Evolutionary conservation across 2,113 vertebrate species (phyloP), one percentile per base, ranked within the genome.

Genomic region (Herpetotheres cachinnans): DNA sequence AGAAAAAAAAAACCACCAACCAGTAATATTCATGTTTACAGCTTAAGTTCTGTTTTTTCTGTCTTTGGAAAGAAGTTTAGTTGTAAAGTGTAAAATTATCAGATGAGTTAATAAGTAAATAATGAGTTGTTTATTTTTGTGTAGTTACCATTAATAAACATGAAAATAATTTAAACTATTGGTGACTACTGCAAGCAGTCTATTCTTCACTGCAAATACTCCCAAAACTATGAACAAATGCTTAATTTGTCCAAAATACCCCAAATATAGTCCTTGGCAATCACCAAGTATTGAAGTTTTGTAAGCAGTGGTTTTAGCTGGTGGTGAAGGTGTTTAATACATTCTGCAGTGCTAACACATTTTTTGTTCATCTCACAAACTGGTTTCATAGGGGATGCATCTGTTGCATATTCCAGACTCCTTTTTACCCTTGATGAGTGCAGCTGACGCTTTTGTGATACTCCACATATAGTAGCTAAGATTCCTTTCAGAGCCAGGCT

Each of bases 1-100:
- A 58, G 38, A 12, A 56, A 49, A 84, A 65, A 40, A 65, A 40
- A 1, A 0, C 1, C 3, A 3, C 32, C 17, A 34, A 2, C 0
- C 11, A 63, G 26, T 55, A 55, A 36, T 55, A 22, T 46, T 91
- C 0, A 2, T 34, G 32, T 82, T 72, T 91, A 13, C 49, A 79
- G 34, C 20, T 79, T 42, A 56, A 76, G 8, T 72, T 92, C 22
- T 67, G 17, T 0, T 14, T 52, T 72, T 62, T 56, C 2, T 42
- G 7, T 69, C 5, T 86, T 76, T 78, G 25, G 32, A 59, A 93
- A 67, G 26, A 71, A 2, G 7, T 42, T 69, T 49, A 42, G 11
- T 16, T 73, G 30, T 59, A 67, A 76, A 87, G 83, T 42, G 8
- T 42, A n/a, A 77, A 81, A 62, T 79, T 67, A 69, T 52, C 70